Base-by-base conservation (phyloP, 2,113 vertebrate species). In the Eclectus roratus region DNA sequence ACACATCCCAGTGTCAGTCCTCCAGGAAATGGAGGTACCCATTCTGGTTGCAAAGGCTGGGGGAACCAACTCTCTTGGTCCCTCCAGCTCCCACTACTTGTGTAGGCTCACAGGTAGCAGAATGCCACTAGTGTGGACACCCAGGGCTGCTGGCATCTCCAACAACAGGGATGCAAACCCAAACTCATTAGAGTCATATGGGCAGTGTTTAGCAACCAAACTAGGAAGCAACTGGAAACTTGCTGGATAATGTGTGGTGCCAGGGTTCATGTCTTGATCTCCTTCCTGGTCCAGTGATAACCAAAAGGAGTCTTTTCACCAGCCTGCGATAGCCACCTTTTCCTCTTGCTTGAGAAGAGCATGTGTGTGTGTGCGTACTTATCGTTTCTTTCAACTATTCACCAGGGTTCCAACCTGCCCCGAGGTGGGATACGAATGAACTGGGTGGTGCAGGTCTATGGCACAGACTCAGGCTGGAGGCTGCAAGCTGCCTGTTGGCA, bases 391-490 rank as follows among this genome's bases (percentile, higher is more conserved):
- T 17, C n/a, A 61, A 17, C 35, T 86, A 60, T 64, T 66, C 64
- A 39, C 29, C 47, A 21, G 28, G 31, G 12, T 5, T 80, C 9
- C 1, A 2, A 5, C 33, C 28, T 68, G 28, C 46, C 44, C 33
- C 0, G 1, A 46, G 39, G 21, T 61, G 41, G 68, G 66, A 72
- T 23, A 7, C 1, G 10, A 41, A 43, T 3, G 5, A 70, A 53
- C 5, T 3, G 4, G 8, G 35, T 2, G 0, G 18, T 10, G 13
- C 47, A 78, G 43, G 6, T n/a, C 14, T 6, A 5, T 0, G 13
- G 35, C 65, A 66, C 14, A 23, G 8, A 2, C 14, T 25, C 6
- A 28, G 50, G 31, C 37, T 68, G 64, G 21, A 80, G 19, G 31
- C 69, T 64, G 25, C 1, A 16, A 60, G 35, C 27, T 56, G 68